Base-by-base conservation (phyloP, 2,797 vertebrate genomes). In the Microctenopoma lineatum region DNA sequence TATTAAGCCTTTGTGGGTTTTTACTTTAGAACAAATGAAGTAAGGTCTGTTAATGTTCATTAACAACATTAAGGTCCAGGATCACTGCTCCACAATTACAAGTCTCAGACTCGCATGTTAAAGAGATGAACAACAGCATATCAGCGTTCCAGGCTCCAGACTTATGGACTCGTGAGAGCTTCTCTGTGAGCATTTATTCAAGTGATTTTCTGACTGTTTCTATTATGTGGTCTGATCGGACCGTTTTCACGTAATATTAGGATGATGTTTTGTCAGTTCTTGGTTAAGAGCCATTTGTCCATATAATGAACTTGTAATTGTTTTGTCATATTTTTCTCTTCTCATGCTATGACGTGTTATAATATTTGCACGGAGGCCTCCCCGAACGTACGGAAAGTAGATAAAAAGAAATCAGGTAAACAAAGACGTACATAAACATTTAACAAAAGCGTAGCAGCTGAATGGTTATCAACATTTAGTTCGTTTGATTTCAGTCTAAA, bases 151-250 rank as follows among this genome's bases (percentile, higher is more conserved):
- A 1, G 13, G 15, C 46, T 80, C 45, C 15, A 21, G 67, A 67
- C 63, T 83, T 80, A 87, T 80, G 27, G 77, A 77, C 73, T 84
- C 76, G 59, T 70, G 64, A 83, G 76, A 85, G 79, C 77, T 55
- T 64, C 53, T 76, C 66, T 63, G 47, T 75, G 60, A 62, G 59
- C 15, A 74, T 64, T 83, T 65, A 79, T 68, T 77, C 53, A 66
- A 66, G 57, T 59, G 84, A 61, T 81, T 77, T 42, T 18, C 7
- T 42, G 32, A 72, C 48, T 7, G 15, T 34, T 25, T 16, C 39
- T 34, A 25, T 41, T 45, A 18, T 56, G 51, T 52, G 56, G 11
- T 7, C 12, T 38, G 12, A 10, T 38, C 36, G 11, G 36, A 1
- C 36, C 36, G 9, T 38, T 38, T 32, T 32, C 4, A 5, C 29